phyloP scores from a whole-genome alignment of 2,888 invertebrate genomes.

The Chymomyza amoena region DNA sequence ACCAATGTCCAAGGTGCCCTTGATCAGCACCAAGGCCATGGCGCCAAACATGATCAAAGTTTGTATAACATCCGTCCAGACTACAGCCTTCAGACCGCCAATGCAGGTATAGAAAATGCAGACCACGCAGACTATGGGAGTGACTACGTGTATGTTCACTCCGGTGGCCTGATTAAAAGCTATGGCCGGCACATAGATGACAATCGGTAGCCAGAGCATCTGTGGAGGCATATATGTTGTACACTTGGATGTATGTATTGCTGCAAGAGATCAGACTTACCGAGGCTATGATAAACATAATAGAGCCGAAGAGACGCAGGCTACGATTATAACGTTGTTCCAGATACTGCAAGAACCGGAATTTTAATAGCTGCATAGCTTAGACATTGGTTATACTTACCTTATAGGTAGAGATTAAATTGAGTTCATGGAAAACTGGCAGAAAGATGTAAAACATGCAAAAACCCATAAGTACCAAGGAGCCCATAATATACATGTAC shows the following conservation, averaged over 20 bases:
- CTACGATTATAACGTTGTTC: constrained; percentile 84
- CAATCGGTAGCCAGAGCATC: constrained; percentile 86
- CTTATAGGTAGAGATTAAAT: constrained; percentile 88
- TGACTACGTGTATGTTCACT: constrained; percentile 86
- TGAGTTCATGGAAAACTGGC: constrained; percentile 85
- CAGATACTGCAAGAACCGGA: constrained; percentile 80
- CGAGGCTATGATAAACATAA: constrained; percentile 83
- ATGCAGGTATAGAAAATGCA: constrained; percentile 90
- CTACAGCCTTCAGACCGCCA: constrained; percentile 84
- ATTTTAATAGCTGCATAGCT: not conserved
- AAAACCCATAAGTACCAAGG: constrained; percentile 81
- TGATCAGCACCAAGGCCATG: constrained; percentile 83
- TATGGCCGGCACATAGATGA: constrained; percentile 86
- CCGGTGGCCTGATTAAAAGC: constrained; percentile 90
- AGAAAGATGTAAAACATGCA: constrained; percentile 83
- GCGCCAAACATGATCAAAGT: constrained; percentile 85
- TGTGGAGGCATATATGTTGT: constrained; percentile 63
- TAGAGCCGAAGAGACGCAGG: constrained; percentile 84
- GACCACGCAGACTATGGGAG: constrained; percentile 86
- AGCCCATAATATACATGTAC: constrained; percentile 83
- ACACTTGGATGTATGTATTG: not conserved
- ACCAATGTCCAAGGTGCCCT: constrained; percentile 84
- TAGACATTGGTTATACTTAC: constrained; percentile 75
- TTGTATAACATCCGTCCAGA: constrained; percentile 87
- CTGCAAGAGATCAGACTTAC: constrained; percentile 79